Percentiles rank a stretch among this genome's conserved stretches.
Evolutionary conservation across 2,888 invertebrate species (phyloP).

Genomic region (Mythimna ferrago): DNA sequence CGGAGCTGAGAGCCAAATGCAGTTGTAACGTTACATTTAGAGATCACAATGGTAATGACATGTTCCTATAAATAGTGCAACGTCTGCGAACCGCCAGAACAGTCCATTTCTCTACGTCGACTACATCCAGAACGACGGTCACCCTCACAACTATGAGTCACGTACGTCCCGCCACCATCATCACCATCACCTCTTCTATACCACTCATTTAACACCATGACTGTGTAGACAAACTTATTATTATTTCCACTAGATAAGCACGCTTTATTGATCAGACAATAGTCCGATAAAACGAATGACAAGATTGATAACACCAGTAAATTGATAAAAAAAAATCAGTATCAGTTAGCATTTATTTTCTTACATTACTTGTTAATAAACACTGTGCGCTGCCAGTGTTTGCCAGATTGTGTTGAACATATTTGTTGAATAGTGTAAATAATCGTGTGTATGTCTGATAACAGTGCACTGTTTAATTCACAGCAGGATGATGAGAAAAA

Average conservation of each 20-base stretch:
- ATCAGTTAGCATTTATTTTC: constrained; percentile 66
- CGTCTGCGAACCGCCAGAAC: constrained; percentile 42
- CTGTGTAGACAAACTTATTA: constrained; percentile 55
- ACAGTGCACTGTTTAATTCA: constrained; percentile 73
- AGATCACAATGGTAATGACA: constrained; percentile 61
- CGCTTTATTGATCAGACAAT: constrained; percentile 82
- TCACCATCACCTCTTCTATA: constrained; percentile 11
- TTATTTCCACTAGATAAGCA: constrained; percentile 66
- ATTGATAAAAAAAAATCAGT: constrained; percentile 80
- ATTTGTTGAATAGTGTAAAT: constrained; percentile 55
- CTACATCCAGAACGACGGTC: constrained; percentile 35
- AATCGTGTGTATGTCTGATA: constrained; percentile 80
- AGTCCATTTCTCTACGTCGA: constrained; percentile 57
- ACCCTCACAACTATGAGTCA: constrained; percentile 45
- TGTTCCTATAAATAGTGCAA: constrained; percentile 59
- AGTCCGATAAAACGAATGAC: constrained; percentile 80
- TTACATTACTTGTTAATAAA: constrained; percentile 72
- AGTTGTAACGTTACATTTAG: constrained; percentile 60
- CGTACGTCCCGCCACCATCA: constrained; percentile 43
- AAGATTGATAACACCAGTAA: constrained; percentile 81
- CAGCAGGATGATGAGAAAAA: constrained; percentile 89
- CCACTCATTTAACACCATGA: constrained; percentile 36
- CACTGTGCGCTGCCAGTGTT: constrained; percentile 54
- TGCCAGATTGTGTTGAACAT: constrained; percentile 46
- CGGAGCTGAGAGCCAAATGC: constrained; percentile 52